Base-by-base conservation (phyloP, 2,888 invertebrate species). In the Acanthococcus lagerstroemiae region DNA sequence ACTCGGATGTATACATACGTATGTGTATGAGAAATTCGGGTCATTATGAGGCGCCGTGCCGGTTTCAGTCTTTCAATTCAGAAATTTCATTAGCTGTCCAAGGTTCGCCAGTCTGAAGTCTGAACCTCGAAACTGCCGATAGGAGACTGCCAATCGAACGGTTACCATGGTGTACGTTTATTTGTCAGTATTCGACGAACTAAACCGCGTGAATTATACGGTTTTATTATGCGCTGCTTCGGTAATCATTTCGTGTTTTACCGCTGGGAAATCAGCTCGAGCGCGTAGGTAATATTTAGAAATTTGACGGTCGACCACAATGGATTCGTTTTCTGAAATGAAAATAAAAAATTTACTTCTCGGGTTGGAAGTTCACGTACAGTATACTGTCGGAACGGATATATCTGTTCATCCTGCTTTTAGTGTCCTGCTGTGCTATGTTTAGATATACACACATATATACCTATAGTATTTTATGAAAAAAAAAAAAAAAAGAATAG, bases 191-290 rank as follows among this genome's bases (percentile, higher is more conserved):
- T 19, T 48, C 48, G 48, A 48, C 21, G 9, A 21, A 9, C n/a
- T 19, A 48, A 48, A 48, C 19, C 48, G 21, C 48, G 48, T 48
- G 19, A 48, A 48, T 48, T 48, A 48, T 48, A 48, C 17, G 48
- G 19, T 48, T 48, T 48, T 48, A 48, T 48, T 48, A 48, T 21
- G 48, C 17, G 48, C 19, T 19, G 48, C 48, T 48, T 48, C 48
- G 48, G 48, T 19, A 48, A 48, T 48, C 48, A 48, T 48, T 48
- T 48, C 17, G 17, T 48, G 48, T n/a, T 48, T 19, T 48, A 48
- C 48, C 48, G n/a, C 17, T 48, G 48, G 48, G 48, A 48, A 48
- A 48, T 48, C 48, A 48, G 21, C 48, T 2, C 9, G 48, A 37
- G n/a, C 37, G 37, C 12, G 37, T 37, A 37, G 37, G 37, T 37